Percentiles rank a stretch among this genome's conserved stretches.
Evolutionary conservation across 1,140 invertebrate species (phyloP).

Genomic region (Drosophila navojoa): DNA sequence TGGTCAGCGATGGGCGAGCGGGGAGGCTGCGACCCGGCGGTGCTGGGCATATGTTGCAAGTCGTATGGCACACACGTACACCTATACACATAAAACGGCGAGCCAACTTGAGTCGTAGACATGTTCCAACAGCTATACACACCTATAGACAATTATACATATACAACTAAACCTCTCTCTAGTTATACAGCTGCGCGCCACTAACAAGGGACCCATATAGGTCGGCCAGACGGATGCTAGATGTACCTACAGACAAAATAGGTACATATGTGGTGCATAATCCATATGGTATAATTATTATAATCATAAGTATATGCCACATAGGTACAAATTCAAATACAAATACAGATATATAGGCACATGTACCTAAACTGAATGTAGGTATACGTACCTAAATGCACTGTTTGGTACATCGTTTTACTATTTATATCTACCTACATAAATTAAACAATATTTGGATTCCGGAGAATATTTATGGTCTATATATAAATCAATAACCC

Average conservation of each 20-base stretch:
- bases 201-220: conserved; percentile 60
- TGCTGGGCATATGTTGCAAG: conserved; percentile 67
- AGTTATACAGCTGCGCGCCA: conserved; percentile 15
- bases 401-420: no score
- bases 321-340: no score
- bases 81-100: conserved; percentile 18
- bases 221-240: conserved; percentile 21
- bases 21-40: conserved; percentile 19
- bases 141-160: no score
- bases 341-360: no score
- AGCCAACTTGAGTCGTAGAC: neutral
- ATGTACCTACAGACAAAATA: conserved; percentile 35
- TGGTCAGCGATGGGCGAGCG: conserved; percentile 35
- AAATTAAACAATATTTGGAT: no score
- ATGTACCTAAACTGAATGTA: no score
- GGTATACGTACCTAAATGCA: no score
- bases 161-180: neutral
- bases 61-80: conserved; percentile 52
- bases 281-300: neutral
- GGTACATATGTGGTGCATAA: neutral
- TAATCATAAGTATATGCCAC: neutral
- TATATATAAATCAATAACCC: no score
- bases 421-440: no score
- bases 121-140: no score
- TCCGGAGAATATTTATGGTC: no score